These are phyloP conservation scores for Thecocarcelia acutangulata DNA, from an alignment of 2,888 invertebrate species.

Conservation along the genomic window DNA sequence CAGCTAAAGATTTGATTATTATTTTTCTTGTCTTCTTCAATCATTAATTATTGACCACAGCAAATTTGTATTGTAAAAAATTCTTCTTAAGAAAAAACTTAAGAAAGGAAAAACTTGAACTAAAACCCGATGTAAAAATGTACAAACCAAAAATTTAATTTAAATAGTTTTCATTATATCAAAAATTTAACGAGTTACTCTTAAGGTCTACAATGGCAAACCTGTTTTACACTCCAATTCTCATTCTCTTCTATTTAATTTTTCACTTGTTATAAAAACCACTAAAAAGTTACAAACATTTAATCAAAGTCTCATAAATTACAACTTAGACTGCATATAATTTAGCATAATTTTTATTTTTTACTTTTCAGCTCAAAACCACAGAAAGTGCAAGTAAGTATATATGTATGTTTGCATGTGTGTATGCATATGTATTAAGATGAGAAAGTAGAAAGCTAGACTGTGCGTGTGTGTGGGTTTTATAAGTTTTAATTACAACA, in stretches of 20 bases:
- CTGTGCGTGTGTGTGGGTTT: constrained; percentile 21
- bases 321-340: constrained; percentile 26
- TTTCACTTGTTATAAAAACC: constrained; percentile 28
- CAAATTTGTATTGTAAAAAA: too few relatives aligned
- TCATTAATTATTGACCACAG: too few relatives aligned
- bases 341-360: constrained; percentile 12
- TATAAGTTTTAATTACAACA: constrained; percentile 58
- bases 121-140: too few relatives aligned
- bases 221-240: background rate
- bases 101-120: too few relatives aligned
- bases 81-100: too few relatives aligned
- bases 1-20: too few relatives aligned
- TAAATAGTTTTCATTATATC: too few relatives aligned
- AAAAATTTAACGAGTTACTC: too few relatives aligned
- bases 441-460: background rate
- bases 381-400: constrained; percentile 1
- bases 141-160: too few relatives aligned
- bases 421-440: background rate
- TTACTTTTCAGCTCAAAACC: background rate
- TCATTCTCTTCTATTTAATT: background rate
- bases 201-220: too few relatives aligned
- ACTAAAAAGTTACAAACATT: constrained; percentile 38
- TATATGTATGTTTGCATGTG: background rate
- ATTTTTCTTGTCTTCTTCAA: too few relatives aligned
- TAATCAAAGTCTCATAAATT: constrained; percentile 41